A percentile compares a stretch with the other conserved stretches of the same genome.
phyloP scores from a whole-genome alignment of 2,797 vertebrate genomes.

The Crocidura indochinensis region DNA sequence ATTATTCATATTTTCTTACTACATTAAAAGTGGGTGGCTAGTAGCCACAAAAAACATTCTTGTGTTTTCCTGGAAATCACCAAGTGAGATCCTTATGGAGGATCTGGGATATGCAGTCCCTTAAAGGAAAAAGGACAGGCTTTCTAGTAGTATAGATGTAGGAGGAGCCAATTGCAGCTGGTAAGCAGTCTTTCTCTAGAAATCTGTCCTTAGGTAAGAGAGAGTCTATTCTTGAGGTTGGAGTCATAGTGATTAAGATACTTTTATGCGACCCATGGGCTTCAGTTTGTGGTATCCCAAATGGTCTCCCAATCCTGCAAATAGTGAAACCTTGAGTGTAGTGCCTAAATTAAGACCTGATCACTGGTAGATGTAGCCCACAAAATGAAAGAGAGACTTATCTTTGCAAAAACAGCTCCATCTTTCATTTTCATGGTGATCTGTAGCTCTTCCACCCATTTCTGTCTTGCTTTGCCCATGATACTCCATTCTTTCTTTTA shows the following conservation, averaged over 20 bases:
- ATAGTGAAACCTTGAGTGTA: too few species aligned
- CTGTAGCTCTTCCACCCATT: slow-evolving; percentile 15
- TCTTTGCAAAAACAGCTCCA: background rate
- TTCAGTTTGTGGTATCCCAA: too few species aligned
- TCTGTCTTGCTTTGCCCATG: slow-evolving; percentile 45
- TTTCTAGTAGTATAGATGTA: background rate
- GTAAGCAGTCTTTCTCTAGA: background rate
- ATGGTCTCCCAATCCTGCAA: too few species aligned
- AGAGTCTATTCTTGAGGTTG: background rate
- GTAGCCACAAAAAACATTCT: background rate
- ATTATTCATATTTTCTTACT: slow-evolving; percentile 42
- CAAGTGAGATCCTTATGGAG: slow-evolving; percentile 1
- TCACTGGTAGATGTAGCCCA: too few species aligned
- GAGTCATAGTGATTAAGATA: too few species aligned
- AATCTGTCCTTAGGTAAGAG: slow-evolving; percentile 3
- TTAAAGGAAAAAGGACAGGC: background rate
- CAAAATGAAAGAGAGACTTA: too few species aligned
- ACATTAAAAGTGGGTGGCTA: background rate
- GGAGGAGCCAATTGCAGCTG: background rate
- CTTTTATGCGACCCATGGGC: too few species aligned
- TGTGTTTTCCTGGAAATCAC: slow-evolving; percentile 44
- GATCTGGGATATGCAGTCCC: background rate
- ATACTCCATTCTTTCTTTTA: background rate
- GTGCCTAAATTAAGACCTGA: too few species aligned
- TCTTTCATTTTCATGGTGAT: slow-evolving; percentile 8